Evolutionary conservation across 2,888 invertebrate genomes (phyloP), one percentile per base, ranked within the genome.

Genomic region (Lysandra bellargus): DNA sequence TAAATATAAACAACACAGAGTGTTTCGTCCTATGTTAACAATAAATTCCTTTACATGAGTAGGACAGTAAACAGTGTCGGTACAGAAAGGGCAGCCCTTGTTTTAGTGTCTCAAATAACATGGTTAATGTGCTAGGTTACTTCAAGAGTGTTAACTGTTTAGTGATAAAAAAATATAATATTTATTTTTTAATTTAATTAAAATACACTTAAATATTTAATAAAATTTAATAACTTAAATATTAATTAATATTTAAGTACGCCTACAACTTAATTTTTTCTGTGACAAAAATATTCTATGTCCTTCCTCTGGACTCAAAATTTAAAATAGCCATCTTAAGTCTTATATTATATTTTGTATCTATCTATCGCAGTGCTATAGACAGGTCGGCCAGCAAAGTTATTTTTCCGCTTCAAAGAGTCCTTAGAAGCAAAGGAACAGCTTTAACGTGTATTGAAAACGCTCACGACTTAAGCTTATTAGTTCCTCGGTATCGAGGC

Each of bases 361-460:
- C 53, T 2, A 17, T 57, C 4, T 4, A 57, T 57, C 4, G 4
- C 14, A 4, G 3, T 57, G 57, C 57, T 57, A 49, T 17, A 17
- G n/a, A 61, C 4, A n/a, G n/a, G 6, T 1, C 49, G 17, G 23
- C 61, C 23, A 23, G 2, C 61, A 23, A 30, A 33, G 64, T 30
- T 30, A 64, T 64, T 64, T 61, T 30, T 64, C 64, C 33, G 64
- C 69, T 33, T 33, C 14, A 33, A 1, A 69, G 5, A 33, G 69
- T 69, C 33, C 37, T 33, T 33, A 14, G 2, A 33, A 33, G 12
- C 64, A 64, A 61, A n/a, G 9, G 61, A 61, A 61, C 14, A 30
- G 23, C 69, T 69, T 69, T 64, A 64, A 64, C 33, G 30, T 69
- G 9, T 9, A 69, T 37, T 69, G 69, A 69, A 69, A 17, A 69